Conservation (phyloP, 1,140 invertebrate species). For the Meloidogyne exigua region DNA sequence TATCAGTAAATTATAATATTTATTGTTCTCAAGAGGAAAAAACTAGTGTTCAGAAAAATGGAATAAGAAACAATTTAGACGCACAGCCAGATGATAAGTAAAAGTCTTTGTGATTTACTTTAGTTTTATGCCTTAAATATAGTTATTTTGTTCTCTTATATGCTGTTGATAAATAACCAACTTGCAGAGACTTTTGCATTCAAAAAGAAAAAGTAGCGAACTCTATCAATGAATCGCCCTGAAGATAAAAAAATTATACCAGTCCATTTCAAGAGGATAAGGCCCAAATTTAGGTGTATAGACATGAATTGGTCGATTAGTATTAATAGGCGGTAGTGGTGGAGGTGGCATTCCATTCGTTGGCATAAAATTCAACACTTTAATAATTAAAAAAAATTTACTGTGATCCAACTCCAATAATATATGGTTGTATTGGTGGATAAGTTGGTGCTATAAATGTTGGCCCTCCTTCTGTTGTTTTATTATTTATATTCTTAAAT, state of each 20-base stretch:
- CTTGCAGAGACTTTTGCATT: too few relatives aligned
- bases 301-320: conserved; percentile 14
- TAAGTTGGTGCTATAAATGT: neutral
- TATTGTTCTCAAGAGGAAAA: too few relatives aligned
- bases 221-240: too few relatives aligned
- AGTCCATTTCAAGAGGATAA: conserved; percentile 57
- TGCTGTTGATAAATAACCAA: too few relatives aligned
- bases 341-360: neutral
- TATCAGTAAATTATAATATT: too few relatives aligned
- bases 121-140: too few relatives aligned
- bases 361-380: neutral
- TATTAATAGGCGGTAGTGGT: neutral
- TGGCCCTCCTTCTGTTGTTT: neutral
- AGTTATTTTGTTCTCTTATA: too few relatives aligned
- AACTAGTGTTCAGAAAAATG: too few relatives aligned
- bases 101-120: too few relatives aligned
- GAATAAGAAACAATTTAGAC: too few relatives aligned
- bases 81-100: too few relatives aligned
- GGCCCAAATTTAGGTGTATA: conserved; percentile 49
- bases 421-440: neutral
- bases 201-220: too few relatives aligned
- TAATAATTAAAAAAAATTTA: neutral
- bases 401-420: neutral
- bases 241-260: conserved; percentile 29
- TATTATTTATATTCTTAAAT: neutral